Percentiles rank a stretch among this genome's conserved stretches.
These are phyloP conservation scores for Dallia pectoralis DNA, from an alignment of 2,797 vertebrate species.

Conservation along the genomic window DNA sequence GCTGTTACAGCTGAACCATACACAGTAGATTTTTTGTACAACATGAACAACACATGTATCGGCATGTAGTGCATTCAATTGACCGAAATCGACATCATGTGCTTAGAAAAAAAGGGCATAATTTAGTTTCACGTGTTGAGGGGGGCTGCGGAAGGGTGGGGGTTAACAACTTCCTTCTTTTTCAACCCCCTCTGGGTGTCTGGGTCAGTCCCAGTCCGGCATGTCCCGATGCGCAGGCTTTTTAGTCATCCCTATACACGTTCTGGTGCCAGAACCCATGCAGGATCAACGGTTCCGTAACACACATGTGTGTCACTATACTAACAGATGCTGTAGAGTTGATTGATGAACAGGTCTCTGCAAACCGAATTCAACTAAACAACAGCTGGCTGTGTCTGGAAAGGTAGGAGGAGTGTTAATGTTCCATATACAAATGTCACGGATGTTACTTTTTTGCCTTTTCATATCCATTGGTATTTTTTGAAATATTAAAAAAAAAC, in stretches of 20 bases:
- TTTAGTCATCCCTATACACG: neutral
- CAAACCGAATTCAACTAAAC: neutral
- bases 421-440: neutral
- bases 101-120: slow-evolving; percentile 27
- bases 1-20: too few relatives aligned
- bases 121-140: slow-evolving; percentile 38
- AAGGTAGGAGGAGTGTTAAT: slow-evolving; percentile 1
- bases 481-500: neutral
- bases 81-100: neutral
- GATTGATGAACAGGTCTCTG: neutral
- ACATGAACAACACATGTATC: too few relatives aligned
- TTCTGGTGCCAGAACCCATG: neutral
- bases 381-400: neutral
- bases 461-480: neutral
- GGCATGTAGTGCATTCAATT: too few relatives aligned
- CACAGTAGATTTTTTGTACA: too few relatives aligned
- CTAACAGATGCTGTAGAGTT: neutral
- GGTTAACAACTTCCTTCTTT: too few relatives aligned
- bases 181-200: too few relatives aligned
- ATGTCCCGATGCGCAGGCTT: too few relatives aligned
- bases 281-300: neutral
- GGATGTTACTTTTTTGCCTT: neutral
- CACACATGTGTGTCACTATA: neutral
- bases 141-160: too few relatives aligned
- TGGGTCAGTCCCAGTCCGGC: too few relatives aligned